Evolutionary conservation across 1,140 invertebrate genomes (phyloP), one percentile per base, ranked within the genome.

Genomic region (Drosophila kohkoa): DNA sequence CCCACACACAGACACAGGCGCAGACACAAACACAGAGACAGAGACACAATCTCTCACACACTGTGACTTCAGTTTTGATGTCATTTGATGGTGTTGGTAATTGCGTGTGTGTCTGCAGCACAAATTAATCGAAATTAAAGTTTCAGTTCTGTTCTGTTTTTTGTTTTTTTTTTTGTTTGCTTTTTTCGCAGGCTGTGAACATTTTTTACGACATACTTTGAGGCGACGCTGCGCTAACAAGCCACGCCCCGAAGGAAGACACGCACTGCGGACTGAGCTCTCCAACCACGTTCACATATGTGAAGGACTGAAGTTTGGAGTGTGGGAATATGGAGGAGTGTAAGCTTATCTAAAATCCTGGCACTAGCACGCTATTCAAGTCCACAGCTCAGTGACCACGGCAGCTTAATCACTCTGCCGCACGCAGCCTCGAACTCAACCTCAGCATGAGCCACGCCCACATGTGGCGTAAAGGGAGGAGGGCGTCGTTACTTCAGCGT

Each of bases 101-200:
- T 82, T 82, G 80, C 15, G 11, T 38, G 38, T 46, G 58, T 75
- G 48, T 67, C 71, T 76, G 66, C 32, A 48, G 7, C 48, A 38
- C 60, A 85, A 83, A 83, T 83, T 87, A 88, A 88, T 87, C 82
- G 82, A 87, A 86, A 86, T 86, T 70, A 87, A 86, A 85, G 74
- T 80, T 75, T 68, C 15, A 51, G 64, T 25, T 62, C 41, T 20
- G 8, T 55, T 32, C 30, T 7, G 5, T 1, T 5, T 20, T 25
- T 1, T 20, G 2, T 20, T 54, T 54, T 11, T 15, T 7, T 35
- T 54, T 32, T 32, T 32, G 30, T 3, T 16, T 55, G 1, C 32
- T 55, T 35, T 55, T 55, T 20, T 16, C 7, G 25, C 25, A 7
- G 48, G 13, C 41, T 68, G 71, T 54, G 46, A 74, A 74, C 65